Conservation (phyloP, 2,113 vertebrate genomes). For the Catharus fuscescens region DNA sequence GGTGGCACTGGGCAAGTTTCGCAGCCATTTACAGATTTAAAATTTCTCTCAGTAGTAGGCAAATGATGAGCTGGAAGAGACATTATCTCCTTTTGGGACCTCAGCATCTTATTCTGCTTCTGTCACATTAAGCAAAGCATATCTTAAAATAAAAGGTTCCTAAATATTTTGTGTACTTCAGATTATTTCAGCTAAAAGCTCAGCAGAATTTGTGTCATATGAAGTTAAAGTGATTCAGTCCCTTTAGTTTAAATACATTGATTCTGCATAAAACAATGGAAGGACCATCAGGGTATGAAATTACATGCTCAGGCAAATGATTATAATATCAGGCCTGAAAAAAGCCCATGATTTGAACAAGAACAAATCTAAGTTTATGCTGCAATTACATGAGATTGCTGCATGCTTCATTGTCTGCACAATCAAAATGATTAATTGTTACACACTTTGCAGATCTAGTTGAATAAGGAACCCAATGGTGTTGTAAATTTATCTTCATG, state of each 20-base stretch:
- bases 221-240: not conserved
- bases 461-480: not conserved
- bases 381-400: not conserved
- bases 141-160: not conserved
- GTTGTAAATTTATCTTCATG: not conserved
- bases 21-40: not conserved
- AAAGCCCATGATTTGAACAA: not conserved
- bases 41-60: not conserved
- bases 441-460: not conserved
- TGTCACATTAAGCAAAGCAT: not conserved
- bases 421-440: not conserved
- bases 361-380: not conserved
- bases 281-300: not conserved
- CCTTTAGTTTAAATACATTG: not conserved
- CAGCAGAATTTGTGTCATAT: not conserved
- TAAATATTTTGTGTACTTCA: not conserved
- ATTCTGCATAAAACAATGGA: not conserved
- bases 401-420: not conserved
- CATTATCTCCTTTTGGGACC: not conserved
- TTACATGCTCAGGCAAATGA: not conserved
- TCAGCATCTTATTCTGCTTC: not conserved
- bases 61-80: not conserved
- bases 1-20: fast-evolving
- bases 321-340: not conserved
- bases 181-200: not conserved